phyloP scores from a whole-genome alignment of 2,797 vertebrate genomes.

The Nyctalus aviator region DNA sequence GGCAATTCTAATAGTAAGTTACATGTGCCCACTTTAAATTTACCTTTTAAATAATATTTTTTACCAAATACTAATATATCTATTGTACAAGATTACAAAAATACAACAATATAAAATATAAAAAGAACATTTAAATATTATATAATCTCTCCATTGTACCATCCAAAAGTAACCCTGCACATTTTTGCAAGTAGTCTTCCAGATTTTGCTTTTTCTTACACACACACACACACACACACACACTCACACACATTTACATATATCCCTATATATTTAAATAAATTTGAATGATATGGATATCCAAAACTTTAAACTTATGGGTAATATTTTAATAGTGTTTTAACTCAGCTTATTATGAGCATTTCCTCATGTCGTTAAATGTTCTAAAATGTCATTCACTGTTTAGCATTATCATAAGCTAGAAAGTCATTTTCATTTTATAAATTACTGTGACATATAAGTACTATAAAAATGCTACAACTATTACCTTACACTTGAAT shows the following conservation, averaged over 20 bases:
- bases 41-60: slow-evolving; percentile 49
- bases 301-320: background rate
- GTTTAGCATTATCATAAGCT: slow-evolving; percentile 13
- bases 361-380: slow-evolving; percentile 17
- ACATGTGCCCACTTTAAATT: slow-evolving; percentile 19
- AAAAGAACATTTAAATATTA: slow-evolving; percentile 27
- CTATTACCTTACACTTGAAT: background rate
- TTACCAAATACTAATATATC: slow-evolving; percentile 14
- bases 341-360: background rate
- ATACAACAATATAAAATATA: slow-evolving; percentile 4
- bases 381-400: background rate
- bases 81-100: slow-evolving; percentile 15
- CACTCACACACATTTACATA: too few relatives aligned
- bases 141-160: background rate
- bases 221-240: background rate
- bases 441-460: slow-evolving; percentile 5
- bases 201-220: background rate
- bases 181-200: background rate
- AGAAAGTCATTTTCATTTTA: slow-evolving; percentile 17
- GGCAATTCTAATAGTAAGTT: slow-evolving; percentile 31
- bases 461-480: background rate
- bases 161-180: background rate
- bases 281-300: slow-evolving; percentile 12
- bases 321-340: background rate
- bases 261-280: background rate